phyloP scores from a whole-genome alignment of 1,140 invertebrate genomes.

The Orchestia grillus region DNA sequence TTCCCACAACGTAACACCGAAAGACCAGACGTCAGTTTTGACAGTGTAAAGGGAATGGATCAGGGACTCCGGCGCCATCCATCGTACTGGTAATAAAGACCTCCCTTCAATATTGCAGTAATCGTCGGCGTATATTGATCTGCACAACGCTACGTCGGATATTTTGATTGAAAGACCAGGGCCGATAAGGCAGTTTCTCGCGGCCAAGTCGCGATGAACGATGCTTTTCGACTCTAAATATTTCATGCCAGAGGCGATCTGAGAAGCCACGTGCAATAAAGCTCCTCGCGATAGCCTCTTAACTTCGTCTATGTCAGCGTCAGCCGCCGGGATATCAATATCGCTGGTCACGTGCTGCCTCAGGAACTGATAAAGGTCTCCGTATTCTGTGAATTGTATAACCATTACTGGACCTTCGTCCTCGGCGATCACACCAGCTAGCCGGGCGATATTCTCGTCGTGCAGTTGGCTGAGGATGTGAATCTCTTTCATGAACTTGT shows the following conservation, averaged over 20 bases:
- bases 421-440: constrained; percentile 72
- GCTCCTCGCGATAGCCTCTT: constrained; percentile 75
- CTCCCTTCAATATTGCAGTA: constrained; percentile 80
- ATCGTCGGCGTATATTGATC: constrained; percentile 78
- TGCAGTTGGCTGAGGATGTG: constrained; percentile 72
- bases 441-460: constrained; percentile 71
- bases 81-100: constrained; percentile 71
- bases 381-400: constrained; percentile 67
- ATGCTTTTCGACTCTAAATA: constrained; percentile 85
- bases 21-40: constrained; percentile 91
- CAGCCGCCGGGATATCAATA: constrained; percentile 63
- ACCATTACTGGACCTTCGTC: constrained; percentile 67
- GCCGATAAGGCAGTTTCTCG: constrained; percentile 74
- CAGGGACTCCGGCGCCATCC: constrained; percentile 68
- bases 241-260: constrained; percentile 88
- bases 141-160: constrained; percentile 74
- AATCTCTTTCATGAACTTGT: constrained; percentile 74
- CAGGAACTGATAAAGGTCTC: constrained; percentile 69
- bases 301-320: constrained; percentile 13
- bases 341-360: constrained; percentile 82
- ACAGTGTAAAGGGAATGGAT: constrained; percentile 83
- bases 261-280: constrained; percentile 78
- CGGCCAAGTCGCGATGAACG: constrained; percentile 83
- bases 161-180: constrained; percentile 73
- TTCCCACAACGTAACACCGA: constrained; percentile 90